Conservation (phyloP, 2,113 vertebrate species). For the Gasterosteus nipponicus region DNA sequence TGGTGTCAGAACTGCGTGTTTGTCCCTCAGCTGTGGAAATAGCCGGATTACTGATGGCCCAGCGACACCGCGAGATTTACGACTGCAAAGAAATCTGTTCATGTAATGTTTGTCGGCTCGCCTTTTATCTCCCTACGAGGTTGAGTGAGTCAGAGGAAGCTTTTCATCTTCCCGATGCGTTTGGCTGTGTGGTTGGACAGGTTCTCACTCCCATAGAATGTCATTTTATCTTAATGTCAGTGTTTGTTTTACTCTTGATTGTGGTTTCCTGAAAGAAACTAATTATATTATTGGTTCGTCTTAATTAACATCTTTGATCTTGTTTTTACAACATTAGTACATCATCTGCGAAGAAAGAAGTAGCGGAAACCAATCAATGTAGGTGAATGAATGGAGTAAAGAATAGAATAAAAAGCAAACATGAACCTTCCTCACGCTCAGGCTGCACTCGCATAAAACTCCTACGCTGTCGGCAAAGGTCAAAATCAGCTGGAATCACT, state of each 20-base stretch:
- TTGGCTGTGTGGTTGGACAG: not conserved
- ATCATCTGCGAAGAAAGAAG: conserved; percentile 5
- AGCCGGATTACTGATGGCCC: conserved; percentile 47
- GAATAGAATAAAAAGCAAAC: conserved; percentile 20
- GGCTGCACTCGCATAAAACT: conserved; percentile 34
- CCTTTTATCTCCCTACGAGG: not conserved
- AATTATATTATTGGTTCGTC: conserved; percentile 28
- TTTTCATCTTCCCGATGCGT: not conserved
- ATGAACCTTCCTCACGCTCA: conserved; percentile 17
- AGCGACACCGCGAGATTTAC: conserved; percentile 24
- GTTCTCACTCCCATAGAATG: not conserved
- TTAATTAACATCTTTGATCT: conserved; percentile 33
- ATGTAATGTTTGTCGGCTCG: conserved; percentile 27
- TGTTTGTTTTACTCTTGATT: conserved; percentile 4
- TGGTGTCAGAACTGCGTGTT: conserved; percentile 53
- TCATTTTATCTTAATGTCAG: not conserved
- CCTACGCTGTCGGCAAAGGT: conserved; percentile 39
- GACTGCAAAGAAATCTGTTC: not conserved
- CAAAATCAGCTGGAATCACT: conserved; percentile 36
- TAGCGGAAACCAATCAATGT: conserved; percentile 9
- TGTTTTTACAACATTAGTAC: conserved; percentile 13
- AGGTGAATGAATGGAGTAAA: conserved; percentile 22
- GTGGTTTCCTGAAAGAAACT: not conserved
- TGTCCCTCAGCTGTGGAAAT: conserved; percentile 63
- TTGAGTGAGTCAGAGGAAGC: not conserved